Conservation (phyloP, 92 coral and sea anemone species). For the Montipora capitata region DNA sequence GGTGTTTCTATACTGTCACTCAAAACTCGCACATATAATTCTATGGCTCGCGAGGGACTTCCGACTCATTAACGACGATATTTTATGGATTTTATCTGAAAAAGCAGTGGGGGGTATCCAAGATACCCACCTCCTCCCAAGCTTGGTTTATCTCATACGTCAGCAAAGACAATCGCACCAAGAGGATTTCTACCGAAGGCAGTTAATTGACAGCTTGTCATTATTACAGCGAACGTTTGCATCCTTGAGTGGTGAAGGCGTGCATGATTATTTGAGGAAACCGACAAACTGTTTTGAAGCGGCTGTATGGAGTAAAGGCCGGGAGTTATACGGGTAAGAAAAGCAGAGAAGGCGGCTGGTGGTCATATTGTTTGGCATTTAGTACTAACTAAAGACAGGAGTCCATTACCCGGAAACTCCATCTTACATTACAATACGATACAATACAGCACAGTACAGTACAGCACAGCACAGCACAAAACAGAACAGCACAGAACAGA, state of each 20-base stretch:
- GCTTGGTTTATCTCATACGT: constrained; percentile 78
- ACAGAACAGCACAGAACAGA: too few species aligned
- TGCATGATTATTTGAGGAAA: constrained; percentile 27
- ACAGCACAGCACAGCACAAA: too few species aligned
- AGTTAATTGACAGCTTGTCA: constrained; percentile 58
- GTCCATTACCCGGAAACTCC: too few species aligned
- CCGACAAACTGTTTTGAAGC: constrained; percentile 57
- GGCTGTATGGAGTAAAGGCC: constrained; percentile 53
- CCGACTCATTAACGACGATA: constrained; percentile 72
- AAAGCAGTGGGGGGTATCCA: constrained; percentile 48
- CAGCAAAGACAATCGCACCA: constrained; percentile 21
- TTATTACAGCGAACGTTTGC: constrained; percentile 58
- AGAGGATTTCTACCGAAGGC: constrained; percentile 53
- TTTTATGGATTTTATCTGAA: constrained; percentile 87
- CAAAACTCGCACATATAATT: constrained; percentile 60
- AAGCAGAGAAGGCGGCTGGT: not conserved
- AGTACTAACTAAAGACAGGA: too few species aligned
- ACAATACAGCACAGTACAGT: too few species aligned
- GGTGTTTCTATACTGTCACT: constrained; percentile 77
- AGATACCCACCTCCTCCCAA: constrained; percentile 72
- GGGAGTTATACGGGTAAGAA: constrained; percentile 53
- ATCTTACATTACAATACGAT: too few species aligned
- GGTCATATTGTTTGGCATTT: too few species aligned
- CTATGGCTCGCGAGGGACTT: constrained; percentile 89
- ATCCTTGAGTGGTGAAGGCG: constrained; percentile 41